Base-by-base conservation (phyloP, 1,140 invertebrate genomes). In the Schlechtendalia chinensis region DNA sequence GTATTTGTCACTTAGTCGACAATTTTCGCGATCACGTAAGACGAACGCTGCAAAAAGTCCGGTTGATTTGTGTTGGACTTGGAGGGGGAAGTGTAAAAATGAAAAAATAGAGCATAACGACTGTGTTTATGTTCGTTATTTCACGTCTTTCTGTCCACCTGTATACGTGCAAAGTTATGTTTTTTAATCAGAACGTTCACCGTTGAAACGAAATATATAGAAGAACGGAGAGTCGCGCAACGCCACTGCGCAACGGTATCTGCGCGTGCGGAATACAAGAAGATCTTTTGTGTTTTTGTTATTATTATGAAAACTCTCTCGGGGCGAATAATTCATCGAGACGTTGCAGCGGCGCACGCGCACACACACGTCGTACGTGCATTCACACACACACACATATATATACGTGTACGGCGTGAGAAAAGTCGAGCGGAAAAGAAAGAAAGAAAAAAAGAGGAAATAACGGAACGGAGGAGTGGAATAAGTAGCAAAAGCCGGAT, bases 211-310 rank as follows among this genome's bases (percentile, higher is more conserved):
- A 69, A 69, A 50, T n/a, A 69, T 50, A 50, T 10, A 14, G 24
- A 47, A 39, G 32, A 39, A 39, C 8, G 8, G 45, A 50, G 45
- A 69, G 11, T 32, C 19, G 56, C n/a, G 11, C 39, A 50, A 27
- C 29, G 11, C 54, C 32, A 39, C 32, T 8, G 32, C 32, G n/a
- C n/a, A n/a, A n/a, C 72, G 14, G 27, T 56, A 19, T 56, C 24
- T 74, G 65, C 29, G n/a, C 39, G 16, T 29, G 16, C 54, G 3
- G 22, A 58, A 59, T 39, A n/a, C n/a, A 50, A 79, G 54, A 61
- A 79, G 58, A 61, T 61, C 75, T 45, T 59, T 61, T 79, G 75
- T 79, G 75, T 79, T 61, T 79, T 54, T 50, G 75, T 79, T 79
- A 54, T 79, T 61, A 47, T 79, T 79, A 61, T 79, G 75, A 50